Conservation (phyloP, 2,888 invertebrate species). For the Dromius quadrimaculatus region DNA sequence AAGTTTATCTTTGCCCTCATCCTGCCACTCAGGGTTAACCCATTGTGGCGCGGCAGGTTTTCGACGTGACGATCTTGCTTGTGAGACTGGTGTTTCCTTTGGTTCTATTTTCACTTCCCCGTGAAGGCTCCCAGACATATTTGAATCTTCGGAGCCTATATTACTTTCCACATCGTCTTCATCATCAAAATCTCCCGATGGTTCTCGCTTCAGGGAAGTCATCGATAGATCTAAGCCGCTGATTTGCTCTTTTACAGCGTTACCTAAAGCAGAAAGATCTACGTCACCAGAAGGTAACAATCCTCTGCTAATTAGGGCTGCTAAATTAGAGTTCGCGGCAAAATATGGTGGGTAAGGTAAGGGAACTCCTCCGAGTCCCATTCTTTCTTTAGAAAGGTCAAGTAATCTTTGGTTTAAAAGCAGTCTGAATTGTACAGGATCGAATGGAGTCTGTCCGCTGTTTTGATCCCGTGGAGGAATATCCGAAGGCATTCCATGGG, state of each 20-base stretch:
- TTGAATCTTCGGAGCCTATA: slow-evolving; percentile 78
- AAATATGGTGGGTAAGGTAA: slow-evolving; percentile 83
- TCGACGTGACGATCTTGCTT: slow-evolving; percentile 76
- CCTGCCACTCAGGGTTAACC: slow-evolving; percentile 96
- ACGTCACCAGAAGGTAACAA: slow-evolving; percentile 73
- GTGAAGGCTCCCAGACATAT: slow-evolving; percentile 68
- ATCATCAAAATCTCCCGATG: slow-evolving; percentile 82
- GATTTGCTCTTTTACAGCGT: slow-evolving; percentile 81
- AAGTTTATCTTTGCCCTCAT: slow-evolving; percentile 69
- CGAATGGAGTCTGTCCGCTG: slow-evolving; percentile 78
- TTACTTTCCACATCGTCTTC: slow-evolving; percentile 84
- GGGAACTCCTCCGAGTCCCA: slow-evolving; percentile 82
- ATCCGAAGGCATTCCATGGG: slow-evolving; percentile 79
- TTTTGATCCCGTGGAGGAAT: slow-evolving; percentile 82
- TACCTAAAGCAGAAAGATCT: slow-evolving; percentile 69
- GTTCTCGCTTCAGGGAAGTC: slow-evolving; percentile 83
- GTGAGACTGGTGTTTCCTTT: slow-evolving; percentile 63
- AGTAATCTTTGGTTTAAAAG: slow-evolving; percentile 89
- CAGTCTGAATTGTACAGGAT: slow-evolving; percentile 91
- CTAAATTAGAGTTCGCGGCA: slow-evolving; percentile 80
- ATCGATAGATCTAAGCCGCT: slow-evolving; percentile 90
- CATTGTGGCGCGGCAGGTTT: slow-evolving; percentile 98
- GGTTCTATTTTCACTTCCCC: slow-evolving; percentile 73
- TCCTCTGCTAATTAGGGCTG: slow-evolving; percentile 80
- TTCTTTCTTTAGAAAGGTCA: slow-evolving; percentile 87